A percentile compares a stretch with the other conserved stretches of the same genome.
These are phyloP conservation scores for Drosophila nebulosa DNA, from an alignment of 1,140 invertebrate genomes.

Conservation along the genomic window DNA sequence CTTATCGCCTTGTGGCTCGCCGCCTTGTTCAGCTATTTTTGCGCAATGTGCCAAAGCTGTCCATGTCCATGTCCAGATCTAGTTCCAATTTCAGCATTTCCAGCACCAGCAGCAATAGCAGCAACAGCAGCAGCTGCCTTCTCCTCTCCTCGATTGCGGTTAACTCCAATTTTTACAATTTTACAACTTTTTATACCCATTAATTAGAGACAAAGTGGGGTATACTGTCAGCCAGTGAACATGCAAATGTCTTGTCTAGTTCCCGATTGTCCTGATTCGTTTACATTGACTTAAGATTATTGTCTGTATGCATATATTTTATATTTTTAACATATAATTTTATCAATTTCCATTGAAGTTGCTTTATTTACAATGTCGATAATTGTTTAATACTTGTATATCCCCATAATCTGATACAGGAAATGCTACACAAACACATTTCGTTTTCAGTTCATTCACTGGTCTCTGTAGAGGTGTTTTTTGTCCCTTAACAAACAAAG, in stretches of 20 bases:
- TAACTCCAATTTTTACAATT: conserved; percentile 21
- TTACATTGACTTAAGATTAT: neutral
- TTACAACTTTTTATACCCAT: conserved; percentile 7
- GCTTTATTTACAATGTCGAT: neutral
- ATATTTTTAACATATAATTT: neutral
- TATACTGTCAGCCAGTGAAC: neutral
- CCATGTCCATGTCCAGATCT: conserved; percentile 29
- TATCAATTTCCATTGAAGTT: neutral
- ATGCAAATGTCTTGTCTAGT: neutral
- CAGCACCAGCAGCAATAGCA: neutral
- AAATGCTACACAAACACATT: neutral
- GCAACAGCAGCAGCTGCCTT: conserved; percentile 4
- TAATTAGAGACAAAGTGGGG: neutral
- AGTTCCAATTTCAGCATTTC: conserved; percentile 5
- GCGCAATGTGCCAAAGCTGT: conserved; percentile 49
- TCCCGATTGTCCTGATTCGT: neutral
- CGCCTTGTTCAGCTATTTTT: conserved; percentile 68
- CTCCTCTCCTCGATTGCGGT: neutral
- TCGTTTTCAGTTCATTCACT: neutral
- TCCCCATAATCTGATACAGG: neutral
- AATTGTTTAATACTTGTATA: neutral
- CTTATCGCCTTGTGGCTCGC: conserved; percentile 22
- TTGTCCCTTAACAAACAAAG: no score
- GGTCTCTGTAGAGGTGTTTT: neutral
- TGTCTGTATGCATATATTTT: neutral